A percentile compares a stretch with the other conserved stretches of the same genome.
These are phyloP conservation scores for Cenopis cana DNA, from an alignment of 2,888 invertebrate genomes.

Conservation along the genomic window DNA sequence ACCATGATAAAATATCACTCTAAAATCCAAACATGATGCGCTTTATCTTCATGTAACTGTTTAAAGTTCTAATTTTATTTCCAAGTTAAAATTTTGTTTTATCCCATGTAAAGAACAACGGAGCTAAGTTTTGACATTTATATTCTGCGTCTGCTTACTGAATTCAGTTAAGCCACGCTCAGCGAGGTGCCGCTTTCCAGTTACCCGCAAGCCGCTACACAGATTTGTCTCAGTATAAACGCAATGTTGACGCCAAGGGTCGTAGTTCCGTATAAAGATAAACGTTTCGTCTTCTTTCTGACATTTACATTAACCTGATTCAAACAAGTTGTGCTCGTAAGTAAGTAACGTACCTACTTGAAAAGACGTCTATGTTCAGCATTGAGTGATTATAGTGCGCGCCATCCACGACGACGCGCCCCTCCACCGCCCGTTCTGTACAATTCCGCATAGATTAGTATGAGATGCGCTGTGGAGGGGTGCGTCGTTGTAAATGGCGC, in stretches of 20 bases:
- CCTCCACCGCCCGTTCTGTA: too few species aligned
- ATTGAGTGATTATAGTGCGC: too few species aligned
- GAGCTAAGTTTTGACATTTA: slow-evolving; percentile 49
- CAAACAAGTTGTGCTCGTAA: background rate
- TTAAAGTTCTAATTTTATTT: slow-evolving; percentile 36
- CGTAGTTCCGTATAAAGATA: slow-evolving; percentile 2
- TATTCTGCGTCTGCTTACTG: slow-evolving; percentile 55
- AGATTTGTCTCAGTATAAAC: slow-evolving; percentile 53
- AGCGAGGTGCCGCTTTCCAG: slow-evolving; percentile 54
- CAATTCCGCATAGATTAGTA: too few species aligned
- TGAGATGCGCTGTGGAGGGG: too few species aligned
- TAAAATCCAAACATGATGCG: slow-evolving; percentile 9
- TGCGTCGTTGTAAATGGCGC: too few species aligned
- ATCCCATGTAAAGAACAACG: slow-evolving; percentile 45
- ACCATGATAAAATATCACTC: background rate
- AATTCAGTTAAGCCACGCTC: slow-evolving; percentile 56
- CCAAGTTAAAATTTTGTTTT: slow-evolving; percentile 38
- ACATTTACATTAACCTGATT: background rate
- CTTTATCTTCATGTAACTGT: slow-evolving; percentile 21
- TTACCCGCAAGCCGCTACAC: slow-evolving; percentile 54
- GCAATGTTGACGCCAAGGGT: slow-evolving; percentile 29
- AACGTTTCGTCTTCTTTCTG: slow-evolving; percentile 12
- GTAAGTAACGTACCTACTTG: too few species aligned
- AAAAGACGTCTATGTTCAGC: too few species aligned
- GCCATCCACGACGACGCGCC: too few species aligned